Evolutionary conservation across 2,113 vertebrate genomes (phyloP).

Genomic region (cattle (Bos taurus)): DNA sequence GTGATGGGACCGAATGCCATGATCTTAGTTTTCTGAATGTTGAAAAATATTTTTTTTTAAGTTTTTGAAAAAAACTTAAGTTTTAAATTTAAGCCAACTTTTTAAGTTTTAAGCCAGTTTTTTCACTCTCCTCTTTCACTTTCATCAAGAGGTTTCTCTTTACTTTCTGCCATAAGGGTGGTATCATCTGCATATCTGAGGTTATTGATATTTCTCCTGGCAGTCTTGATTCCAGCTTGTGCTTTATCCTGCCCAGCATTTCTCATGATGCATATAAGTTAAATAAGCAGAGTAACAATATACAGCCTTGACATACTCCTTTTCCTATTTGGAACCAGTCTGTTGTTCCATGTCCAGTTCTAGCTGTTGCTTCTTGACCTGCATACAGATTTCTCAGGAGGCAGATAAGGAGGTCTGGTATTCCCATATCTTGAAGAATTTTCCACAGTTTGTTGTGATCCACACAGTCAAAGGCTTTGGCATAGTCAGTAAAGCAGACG

Average conservation of each 20-base stretch:
- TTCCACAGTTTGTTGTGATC: neutral
- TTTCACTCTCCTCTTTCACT: neutral
- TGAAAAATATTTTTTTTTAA: neutral
- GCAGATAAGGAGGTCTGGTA: neutral
- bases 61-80: neutral
- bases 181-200: neutral
- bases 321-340: neutral
- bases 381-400: neutral
- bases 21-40: neutral
- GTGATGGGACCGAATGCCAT: neutral
- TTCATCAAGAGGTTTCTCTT: neutral
- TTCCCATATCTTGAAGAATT: neutral
- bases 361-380: neutral
- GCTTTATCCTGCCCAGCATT: neutral
- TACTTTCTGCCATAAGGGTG: neutral
- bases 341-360: neutral
- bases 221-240: neutral
- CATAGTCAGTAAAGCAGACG: neutral
- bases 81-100: neutral
- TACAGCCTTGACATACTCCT: neutral
- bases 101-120: neutral
- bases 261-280: neutral
- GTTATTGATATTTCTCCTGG: neutral
- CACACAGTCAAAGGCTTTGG: neutral
- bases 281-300: neutral